Conservation (phyloP, 2,797 vertebrate genomes). For the Sebastes nivosus region DNA sequence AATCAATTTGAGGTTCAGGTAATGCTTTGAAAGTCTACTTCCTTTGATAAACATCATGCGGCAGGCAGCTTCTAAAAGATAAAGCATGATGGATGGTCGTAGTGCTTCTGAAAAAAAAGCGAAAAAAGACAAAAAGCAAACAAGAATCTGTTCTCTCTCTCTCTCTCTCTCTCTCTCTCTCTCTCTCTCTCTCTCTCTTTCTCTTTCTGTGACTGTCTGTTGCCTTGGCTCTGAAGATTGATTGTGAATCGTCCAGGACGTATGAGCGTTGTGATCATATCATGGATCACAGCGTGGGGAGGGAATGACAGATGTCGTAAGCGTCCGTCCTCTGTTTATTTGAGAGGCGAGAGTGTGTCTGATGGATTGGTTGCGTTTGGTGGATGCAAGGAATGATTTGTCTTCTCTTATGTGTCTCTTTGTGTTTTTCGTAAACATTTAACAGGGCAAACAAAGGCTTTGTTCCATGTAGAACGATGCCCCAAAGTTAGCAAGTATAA, state of each 20-base stretch:
- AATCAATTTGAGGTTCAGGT: slow-evolving; percentile 60
- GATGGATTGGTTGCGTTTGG: slow-evolving; percentile 66
- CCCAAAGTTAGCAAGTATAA: neutral
- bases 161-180: neutral
- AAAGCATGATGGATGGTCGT: slow-evolving; percentile 55
- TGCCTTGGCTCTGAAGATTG: slow-evolving; percentile 64
- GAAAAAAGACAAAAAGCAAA: slow-evolving; percentile 38
- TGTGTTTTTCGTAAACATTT: slow-evolving; percentile 37
- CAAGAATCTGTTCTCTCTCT: slow-evolving; percentile 13
- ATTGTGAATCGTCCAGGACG: slow-evolving; percentile 63
- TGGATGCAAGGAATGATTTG: slow-evolving; percentile 50
- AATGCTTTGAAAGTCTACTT: slow-evolving; percentile 61
- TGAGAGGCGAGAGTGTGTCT: slow-evolving; percentile 48
- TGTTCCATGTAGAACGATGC: neutral
- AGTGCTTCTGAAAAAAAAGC: slow-evolving; percentile 12
- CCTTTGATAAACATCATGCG: slow-evolving; percentile 67
- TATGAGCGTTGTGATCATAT: slow-evolving; percentile 67
- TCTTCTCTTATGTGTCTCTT: slow-evolving; percentile 47
- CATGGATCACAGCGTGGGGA: slow-evolving; percentile 69
- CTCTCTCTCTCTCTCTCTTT: neutral
- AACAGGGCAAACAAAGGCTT: slow-evolving; percentile 18
- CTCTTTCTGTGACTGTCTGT: slow-evolving; percentile 19
- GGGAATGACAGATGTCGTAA: slow-evolving; percentile 71
- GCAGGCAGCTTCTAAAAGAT: slow-evolving; percentile 29
- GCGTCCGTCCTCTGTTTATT: slow-evolving; percentile 66